phyloP scores from a whole-genome alignment of 2,888 invertebrate species.

The Rotaria socialis region DNA sequence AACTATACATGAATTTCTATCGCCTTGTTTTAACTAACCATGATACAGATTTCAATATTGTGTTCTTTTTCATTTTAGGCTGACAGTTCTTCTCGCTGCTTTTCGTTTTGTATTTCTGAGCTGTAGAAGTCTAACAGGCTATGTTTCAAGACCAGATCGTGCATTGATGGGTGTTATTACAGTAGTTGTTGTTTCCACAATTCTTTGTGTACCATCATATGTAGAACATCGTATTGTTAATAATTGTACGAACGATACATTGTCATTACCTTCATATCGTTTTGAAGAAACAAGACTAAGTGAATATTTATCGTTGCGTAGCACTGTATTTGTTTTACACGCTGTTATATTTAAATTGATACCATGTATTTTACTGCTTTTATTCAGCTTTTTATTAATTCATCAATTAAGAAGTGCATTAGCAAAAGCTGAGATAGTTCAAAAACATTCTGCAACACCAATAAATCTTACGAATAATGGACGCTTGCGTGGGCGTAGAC shows the following conservation, averaged over 20 bases:
- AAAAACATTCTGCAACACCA: background rate
- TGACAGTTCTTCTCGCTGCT: slow-evolving; percentile 9
- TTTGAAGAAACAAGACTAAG: background rate
- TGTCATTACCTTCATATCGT: background rate
- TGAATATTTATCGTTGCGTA: background rate
- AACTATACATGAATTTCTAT: too few relatives aligned
- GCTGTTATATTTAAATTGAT: slow-evolving; percentile 83
- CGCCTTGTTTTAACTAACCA: too few relatives aligned
- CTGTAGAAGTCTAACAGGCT: background rate
- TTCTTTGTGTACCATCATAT: slow-evolving; percentile 32
- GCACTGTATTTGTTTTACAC: slow-evolving; percentile 61
- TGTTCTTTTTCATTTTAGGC: background rate
- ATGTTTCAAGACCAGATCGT: slow-evolving; percentile 27
- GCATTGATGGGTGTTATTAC: background rate
- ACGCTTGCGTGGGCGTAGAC: slow-evolving; percentile 38
- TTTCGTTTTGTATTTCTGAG: slow-evolving; percentile 28
- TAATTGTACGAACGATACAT: background rate
- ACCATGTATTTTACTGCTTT: slow-evolving; percentile 78
- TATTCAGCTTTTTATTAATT: slow-evolving; percentile 58
- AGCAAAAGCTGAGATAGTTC: slow-evolving; percentile 1
- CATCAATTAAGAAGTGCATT: background rate
- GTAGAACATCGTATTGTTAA: background rate
- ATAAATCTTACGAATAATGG: background rate
- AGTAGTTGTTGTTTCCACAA: background rate
- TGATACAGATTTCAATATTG: too few relatives aligned